phyloP scores from a whole-genome alignment of 1,140 invertebrate genomes.

The Bombus ignitus region DNA sequence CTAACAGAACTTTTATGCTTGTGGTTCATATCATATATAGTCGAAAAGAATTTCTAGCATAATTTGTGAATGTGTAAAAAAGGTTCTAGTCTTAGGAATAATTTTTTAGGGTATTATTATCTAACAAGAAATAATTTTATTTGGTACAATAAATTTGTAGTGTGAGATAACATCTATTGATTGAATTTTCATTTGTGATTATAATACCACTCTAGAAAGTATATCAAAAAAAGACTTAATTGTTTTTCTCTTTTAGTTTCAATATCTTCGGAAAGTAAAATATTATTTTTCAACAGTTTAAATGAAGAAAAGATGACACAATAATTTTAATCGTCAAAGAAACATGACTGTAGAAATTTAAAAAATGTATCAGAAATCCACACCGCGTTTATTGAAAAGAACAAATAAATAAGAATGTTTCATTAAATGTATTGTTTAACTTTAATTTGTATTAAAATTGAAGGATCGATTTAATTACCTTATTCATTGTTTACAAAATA shows the following conservation, averaged over 20 bases:
- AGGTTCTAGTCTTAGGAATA: not conserved
- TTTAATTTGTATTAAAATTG: too few relatives aligned
- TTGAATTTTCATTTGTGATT: not conserved
- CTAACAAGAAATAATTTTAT: not conserved
- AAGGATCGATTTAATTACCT: not conserved
- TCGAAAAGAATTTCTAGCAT: not conserved
- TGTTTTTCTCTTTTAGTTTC: too few relatives aligned
- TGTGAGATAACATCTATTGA: not conserved
- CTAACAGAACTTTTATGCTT: not conserved
- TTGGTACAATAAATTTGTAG: not conserved
- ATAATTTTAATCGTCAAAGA: too few relatives aligned
- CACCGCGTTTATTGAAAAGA: not conserved
- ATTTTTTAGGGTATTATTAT: not conserved
- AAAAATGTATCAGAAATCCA: too few relatives aligned
- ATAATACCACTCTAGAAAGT: too few relatives aligned
- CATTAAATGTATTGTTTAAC: not conserved
- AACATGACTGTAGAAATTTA: too few relatives aligned
- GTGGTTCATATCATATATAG: not conserved
- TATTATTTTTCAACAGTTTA: too few relatives aligned
- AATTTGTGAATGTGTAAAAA: not conserved
- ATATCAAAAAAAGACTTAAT: too few relatives aligned
- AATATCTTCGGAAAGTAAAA: too few relatives aligned
- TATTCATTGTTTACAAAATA: not conserved
- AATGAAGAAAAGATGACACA: too few relatives aligned
- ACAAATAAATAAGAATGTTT: not conserved